Percentiles rank a stretch among this genome's conserved stretches.
Evolutionary conservation across 2,113 vertebrate species (phyloP).

Genomic region (Trochalopteron elliotii): DNA sequence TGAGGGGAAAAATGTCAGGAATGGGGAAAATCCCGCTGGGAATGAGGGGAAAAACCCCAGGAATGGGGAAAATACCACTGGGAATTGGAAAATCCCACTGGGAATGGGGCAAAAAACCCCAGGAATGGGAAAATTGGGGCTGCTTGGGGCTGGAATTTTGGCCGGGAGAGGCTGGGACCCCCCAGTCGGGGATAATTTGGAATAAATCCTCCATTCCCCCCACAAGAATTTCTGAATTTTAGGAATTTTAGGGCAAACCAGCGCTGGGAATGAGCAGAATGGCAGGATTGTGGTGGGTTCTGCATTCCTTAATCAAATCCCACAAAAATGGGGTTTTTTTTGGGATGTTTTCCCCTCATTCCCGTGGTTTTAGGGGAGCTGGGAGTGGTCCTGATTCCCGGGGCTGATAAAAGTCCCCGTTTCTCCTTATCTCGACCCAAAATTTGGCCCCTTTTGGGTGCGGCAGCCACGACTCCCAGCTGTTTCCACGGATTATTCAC

Average conservation of each 20-base stretch:
- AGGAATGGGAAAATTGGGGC: too few relatives aligned
- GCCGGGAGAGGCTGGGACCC: neutral
- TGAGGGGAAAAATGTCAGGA: too few relatives aligned
- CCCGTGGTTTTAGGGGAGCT: neutral
- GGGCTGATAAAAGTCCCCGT: neutral
- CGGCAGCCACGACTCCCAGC: neutral
- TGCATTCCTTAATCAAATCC: neutral
- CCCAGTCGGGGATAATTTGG: neutral
- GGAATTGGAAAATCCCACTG: too few relatives aligned
- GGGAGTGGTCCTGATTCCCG: neutral
- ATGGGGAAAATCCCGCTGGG: too few relatives aligned
- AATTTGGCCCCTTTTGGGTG: neutral
- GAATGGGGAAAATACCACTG: too few relatives aligned
- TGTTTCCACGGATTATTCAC: neutral
- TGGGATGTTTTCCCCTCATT: neutral
- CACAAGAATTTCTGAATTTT: neutral
- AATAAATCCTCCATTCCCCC: neutral
- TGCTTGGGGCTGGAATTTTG: neutral
- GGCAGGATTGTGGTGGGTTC: neutral
- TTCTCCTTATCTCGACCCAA: neutral
- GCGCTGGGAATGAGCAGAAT: neutral
- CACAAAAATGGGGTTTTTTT: neutral
- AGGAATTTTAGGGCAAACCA: neutral
- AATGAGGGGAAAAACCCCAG: too few relatives aligned
- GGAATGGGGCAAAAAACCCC: too few relatives aligned